A percentile compares a stretch with the other conserved stretches of the same genome.
Evolutionary conservation across 1,140 invertebrate species (phyloP).

Genomic region (Drosophila nannoptera): DNA sequence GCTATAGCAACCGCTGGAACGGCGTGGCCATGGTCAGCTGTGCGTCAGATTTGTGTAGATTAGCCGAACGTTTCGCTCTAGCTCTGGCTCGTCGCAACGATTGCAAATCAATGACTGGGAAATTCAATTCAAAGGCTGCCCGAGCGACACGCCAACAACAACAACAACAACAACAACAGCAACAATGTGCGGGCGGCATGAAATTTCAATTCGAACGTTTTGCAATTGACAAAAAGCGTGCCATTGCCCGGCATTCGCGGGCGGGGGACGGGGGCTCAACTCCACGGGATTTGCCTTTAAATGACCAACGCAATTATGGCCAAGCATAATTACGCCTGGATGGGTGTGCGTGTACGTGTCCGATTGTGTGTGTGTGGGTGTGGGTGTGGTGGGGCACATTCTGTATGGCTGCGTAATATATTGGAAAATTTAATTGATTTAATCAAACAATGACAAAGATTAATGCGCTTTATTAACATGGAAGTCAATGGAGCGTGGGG

Average conservation of each 20-base stretch:
- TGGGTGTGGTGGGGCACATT: background rate
- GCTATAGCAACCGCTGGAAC: slow-evolving; percentile 25
- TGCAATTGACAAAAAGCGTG: slow-evolving; percentile 51
- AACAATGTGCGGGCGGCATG: slow-evolving; percentile 19
- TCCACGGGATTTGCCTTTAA: slow-evolving; percentile 52
- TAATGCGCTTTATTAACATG: slow-evolving; percentile 29
- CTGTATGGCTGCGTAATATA: slow-evolving; percentile 15
- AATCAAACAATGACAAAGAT: slow-evolving; percentile 58
- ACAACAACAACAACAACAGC: slow-evolving; percentile 9
- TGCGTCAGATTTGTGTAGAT: slow-evolving; percentile 46
- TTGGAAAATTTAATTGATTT: slow-evolving; percentile 55
- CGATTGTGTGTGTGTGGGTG: background rate
- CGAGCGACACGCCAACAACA: slow-evolving; percentile 37
- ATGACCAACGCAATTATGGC: slow-evolving; percentile 64
- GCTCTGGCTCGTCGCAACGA: slow-evolving; percentile 54
- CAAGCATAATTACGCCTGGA: slow-evolving; percentile 44
- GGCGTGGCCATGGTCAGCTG: slow-evolving; percentile 16
- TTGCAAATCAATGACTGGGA: slow-evolving; percentile 68
- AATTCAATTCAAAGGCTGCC: slow-evolving; percentile 53
- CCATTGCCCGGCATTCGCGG: slow-evolving; percentile 11
- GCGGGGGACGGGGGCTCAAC: background rate
- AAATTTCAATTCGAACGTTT: slow-evolving; percentile 62
- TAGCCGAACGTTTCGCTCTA: slow-evolving; percentile 35
- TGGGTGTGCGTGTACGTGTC: slow-evolving; percentile 2
- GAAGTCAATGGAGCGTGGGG: background rate